Base-by-base conservation (phyloP, 2,113 vertebrate species). In the Baryphthengus martii region DNA sequence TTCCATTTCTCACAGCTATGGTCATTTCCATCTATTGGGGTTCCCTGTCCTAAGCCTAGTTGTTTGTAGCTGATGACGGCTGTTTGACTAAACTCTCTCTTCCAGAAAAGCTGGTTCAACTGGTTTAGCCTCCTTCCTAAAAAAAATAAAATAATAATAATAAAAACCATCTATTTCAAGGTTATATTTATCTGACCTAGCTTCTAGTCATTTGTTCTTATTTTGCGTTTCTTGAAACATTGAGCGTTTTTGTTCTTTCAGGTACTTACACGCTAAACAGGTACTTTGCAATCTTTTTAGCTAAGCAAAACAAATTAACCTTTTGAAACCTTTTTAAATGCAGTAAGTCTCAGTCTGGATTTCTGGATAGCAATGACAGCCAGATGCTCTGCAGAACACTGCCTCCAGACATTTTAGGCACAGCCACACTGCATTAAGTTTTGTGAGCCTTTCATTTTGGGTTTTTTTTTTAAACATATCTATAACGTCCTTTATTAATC, bases 281-380 rank as follows among this genome's bases (percentile, higher is more conserved):
- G 23, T 56, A 76, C n/a, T 91, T 56, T 14, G 28, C 7, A 33
- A 29, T 62, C 44, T 78, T 89, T 87, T 91, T 47, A 71, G 21
- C 42, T 84, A 67, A 87, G 62, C n/a, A 85, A 91, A 96, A 91
- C 13, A 37, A 81, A 91, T 94, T 89, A 95, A 85, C 82, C 82
- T 97, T 95, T 93, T 49, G 49, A 94, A 95, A 88, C 28, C 44
- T 88, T 85, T 94, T 78, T 4, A 90, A 90, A 44, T 80, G 56
- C 65, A 86, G 9, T 37, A 75, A 93, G 20, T 63, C 72, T 95
- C 76, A 78, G 65, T 71, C 50, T 93, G 79, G 61, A 55, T 86
- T 90, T 85, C 55, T 89, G 80, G 61, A 42, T 21, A 42, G 90
- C 39, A 92, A 3, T 56, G 73, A 62, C 39, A 93, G 59, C 42